A percentile compares a stretch with the other conserved stretches of the same genome.
Evolutionary conservation across 2,113 vertebrate genomes (phyloP).

Genomic region (Halichoeres trimaculatus): DNA sequence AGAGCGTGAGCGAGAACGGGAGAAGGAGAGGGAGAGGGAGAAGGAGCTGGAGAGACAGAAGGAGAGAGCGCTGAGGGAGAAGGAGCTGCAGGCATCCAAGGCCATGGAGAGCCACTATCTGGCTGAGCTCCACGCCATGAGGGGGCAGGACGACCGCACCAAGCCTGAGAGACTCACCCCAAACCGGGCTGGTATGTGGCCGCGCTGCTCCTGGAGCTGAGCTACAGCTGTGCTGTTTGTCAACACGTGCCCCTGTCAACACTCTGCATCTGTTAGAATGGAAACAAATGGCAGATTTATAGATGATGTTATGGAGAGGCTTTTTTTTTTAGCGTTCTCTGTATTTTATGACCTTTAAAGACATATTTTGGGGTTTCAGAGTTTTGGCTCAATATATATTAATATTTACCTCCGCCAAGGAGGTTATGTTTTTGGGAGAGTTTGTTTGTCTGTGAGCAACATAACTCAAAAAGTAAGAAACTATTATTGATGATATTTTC

Average conservation of each 20-base stretch:
- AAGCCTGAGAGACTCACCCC: slow-evolving; percentile 92
- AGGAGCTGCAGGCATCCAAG: slow-evolving; percentile 92
- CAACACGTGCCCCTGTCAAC: not conserved
- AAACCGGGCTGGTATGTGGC: slow-evolving; percentile 87
- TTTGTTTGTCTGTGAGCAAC: too few relatives aligned
- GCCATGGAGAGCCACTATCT: slow-evolving; percentile 92
- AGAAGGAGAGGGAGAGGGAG: slow-evolving; percentile 86
- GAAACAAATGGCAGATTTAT: too few relatives aligned
- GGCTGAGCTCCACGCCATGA: slow-evolving; percentile 88
- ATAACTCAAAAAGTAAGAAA: too few relatives aligned
- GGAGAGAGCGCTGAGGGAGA: slow-evolving; percentile 89
- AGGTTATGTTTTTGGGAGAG: too few relatives aligned
- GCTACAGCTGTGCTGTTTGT: not conserved
- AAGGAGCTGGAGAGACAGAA: slow-evolving; percentile 89
- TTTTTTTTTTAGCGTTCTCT: too few relatives aligned
- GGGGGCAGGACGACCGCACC: slow-evolving; percentile 89
- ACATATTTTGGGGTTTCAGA: not conserved
- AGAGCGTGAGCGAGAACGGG: slow-evolving; percentile 84
- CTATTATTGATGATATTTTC: too few relatives aligned
- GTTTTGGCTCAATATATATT: not conserved
- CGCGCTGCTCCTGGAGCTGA: not conserved
- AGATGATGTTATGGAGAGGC: too few relatives aligned
- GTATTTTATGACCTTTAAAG: not conserved
- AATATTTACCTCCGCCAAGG: too few relatives aligned
- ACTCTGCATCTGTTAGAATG: too few relatives aligned